Evolutionary conservation across 2,797 vertebrate genomes (phyloP).

Genomic region (Fratercula arctica): DNA sequence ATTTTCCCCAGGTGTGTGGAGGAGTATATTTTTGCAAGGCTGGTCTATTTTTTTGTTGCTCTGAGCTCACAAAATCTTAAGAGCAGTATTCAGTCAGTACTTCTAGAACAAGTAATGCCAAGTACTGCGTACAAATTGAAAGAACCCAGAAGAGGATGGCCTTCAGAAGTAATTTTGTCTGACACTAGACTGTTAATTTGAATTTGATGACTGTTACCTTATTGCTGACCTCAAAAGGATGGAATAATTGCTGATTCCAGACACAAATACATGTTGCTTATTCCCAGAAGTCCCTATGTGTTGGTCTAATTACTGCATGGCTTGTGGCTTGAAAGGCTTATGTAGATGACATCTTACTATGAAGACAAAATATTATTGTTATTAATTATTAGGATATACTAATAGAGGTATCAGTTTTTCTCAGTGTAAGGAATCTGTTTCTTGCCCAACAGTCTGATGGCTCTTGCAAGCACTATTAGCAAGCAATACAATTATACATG

Average conservation of each 20-base stretch:
- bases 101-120: not conserved
- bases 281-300: not conserved
- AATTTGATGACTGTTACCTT: not conserved
- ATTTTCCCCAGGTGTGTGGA: not conserved
- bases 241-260: not conserved
- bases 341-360: not conserved
- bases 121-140: not conserved
- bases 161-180: not conserved
- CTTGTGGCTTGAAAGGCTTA: not conserved
- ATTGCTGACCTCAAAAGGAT: not conserved
- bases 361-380: not conserved
- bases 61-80: not conserved
- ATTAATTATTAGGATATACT: not conserved
- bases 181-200: not conserved
- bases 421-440: not conserved
- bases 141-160: not conserved
- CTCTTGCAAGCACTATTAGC: not conserved
- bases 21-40: not conserved
- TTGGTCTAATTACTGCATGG: not conserved
- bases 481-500: not conserved
- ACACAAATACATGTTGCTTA: not conserved
- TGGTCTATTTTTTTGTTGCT: not conserved
- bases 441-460: not conserved
- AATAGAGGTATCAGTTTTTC: not conserved
- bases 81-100: not conserved